Percentiles rank a stretch among this genome's conserved stretches.
phyloP scores from a whole-genome alignment of 2,113 vertebrate genomes.

The Bos javanicus region DNA sequence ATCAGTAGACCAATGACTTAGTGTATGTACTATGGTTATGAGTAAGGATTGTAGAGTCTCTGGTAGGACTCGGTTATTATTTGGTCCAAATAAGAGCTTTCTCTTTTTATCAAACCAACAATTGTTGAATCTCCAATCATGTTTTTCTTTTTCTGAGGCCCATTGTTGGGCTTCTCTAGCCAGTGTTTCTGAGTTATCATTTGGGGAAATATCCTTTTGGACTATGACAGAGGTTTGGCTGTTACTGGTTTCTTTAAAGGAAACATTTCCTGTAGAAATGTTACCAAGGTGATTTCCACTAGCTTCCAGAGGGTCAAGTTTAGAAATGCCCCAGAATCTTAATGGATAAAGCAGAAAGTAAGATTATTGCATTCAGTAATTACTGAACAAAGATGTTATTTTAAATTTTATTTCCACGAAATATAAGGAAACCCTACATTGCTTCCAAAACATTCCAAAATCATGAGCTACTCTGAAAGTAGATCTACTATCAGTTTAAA shows the following conservation, averaged over 20 bases:
- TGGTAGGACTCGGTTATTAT: neutral
- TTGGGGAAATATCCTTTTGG: neutral
- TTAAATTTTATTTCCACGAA: neutral
- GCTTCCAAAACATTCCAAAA: neutral
- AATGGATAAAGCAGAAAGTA: neutral
- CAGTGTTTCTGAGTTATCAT: neutral
- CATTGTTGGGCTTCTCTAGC: neutral
- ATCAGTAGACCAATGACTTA: neutral
- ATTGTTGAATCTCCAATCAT: neutral
- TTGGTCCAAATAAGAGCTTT: neutral
- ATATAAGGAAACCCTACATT: neutral
- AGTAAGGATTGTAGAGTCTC: neutral
- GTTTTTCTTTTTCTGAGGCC: neutral
- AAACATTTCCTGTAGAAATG: neutral
- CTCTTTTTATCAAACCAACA: neutral
- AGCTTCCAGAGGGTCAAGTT: neutral
- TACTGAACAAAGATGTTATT: neutral
- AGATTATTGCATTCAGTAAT: neutral
- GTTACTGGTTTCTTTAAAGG: neutral
- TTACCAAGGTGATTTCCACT: neutral
- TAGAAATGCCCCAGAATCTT: neutral
- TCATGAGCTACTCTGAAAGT: neutral
- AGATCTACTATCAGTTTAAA: neutral
- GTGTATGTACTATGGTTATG: neutral
- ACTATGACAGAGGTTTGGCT: neutral